Base-by-base conservation (phyloP, 2,797 vertebrate genomes). In the Kryptopterus vitreolus region DNA sequence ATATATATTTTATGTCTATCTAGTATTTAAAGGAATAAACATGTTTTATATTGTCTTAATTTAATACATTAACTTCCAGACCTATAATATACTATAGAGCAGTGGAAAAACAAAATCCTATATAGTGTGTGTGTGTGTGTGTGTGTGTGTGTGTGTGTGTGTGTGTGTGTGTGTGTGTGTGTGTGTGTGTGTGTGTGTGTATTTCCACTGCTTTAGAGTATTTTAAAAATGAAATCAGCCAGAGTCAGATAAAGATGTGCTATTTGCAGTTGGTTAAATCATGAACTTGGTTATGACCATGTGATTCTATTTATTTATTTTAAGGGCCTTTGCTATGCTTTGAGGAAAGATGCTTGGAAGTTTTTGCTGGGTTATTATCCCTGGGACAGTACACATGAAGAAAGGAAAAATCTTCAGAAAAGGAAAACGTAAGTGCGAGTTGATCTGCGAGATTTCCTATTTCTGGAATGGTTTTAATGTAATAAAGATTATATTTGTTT, bases 261-360 rank as follows among this genome's bases (percentile, higher is more conserved):
- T n/a, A n/a, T n/a, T n/a, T n/a, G n/a, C n/a, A n/a, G n/a, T n/a
- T n/a, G n/a, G n/a, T n/a, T n/a, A n/a, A n/a, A n/a, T n/a, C n/a
- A n/a, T n/a, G n/a, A n/a, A n/a, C n/a, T n/a, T n/a, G n/a, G n/a
- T n/a, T n/a, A n/a, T n/a, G n/a, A n/a, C 1, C 0, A 7, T 43
- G 2, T 38, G 4, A 2, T 8, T 43, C 10, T 43, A 0, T 43
- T 43, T 9, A 7, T 43, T 43, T 43, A 0, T 43, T 43, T 43
- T 57, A 83, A 99, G 97, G 97, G 96, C 43, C 93, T 99, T 61
- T 96, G 95, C 85, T 95, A 98, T 73, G 92, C 92, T 0, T 69
- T 96, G 77, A 95, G 97, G 90, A 98, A 96, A 82, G 95, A 97
- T 68, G 95, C 91, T 2, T 98, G 97, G 97, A 98, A 97, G 91